Base-by-base conservation (phyloP, 2,797 vertebrate species). In the Myoxocephalus aenaeus region DNA sequence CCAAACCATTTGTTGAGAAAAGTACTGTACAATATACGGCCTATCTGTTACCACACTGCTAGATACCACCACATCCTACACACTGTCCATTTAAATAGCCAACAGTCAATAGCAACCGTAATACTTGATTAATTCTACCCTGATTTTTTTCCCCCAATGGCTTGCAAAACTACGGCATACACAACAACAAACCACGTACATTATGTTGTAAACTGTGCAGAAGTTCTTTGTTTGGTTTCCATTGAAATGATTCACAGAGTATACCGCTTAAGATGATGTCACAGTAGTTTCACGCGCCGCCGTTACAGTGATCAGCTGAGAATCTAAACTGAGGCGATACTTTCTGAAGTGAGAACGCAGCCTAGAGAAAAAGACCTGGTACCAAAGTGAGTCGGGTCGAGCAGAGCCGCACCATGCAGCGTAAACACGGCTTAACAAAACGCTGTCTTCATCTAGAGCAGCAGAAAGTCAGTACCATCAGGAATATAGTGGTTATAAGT, bases 401-500 rank as follows among this genome's bases (percentile, higher is more conserved):
- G 42, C 42, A 44, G 46, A 48, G 46, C 18, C 18, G 46, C 4
- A 10, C 18, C 18, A n/a, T 14, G 29, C 29, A 65, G 54, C 36
- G 51, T 22, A 54, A 13, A 25, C 51, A 25, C 10, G 50, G 20
- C 20, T 22, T n/a, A 65, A 65, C 32, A 50, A 0, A 56, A 58
- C 14, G 15, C 25, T 34, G 4, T 5, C 8, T 48, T 68, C 10
- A 25, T 64, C 17, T 46, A 20, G 7, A 7, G 51, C 73, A 79
- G 40, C 64, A 57, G 63, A 11, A 56, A 46, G 20, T 56, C 38
- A 25, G 54, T 68, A 79, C 57, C 61, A 72, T 79, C 51, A 61
- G 61, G 44, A 70, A 64, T 72, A 73, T 72, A 77, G 67, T 57
- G 67, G 70, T 77, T 68, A 44, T 65, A 32, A 66, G 18, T n/a